These are phyloP conservation scores for Eublepharis macularius DNA, from an alignment of 2,113 vertebrate genomes.

Conservation along the genomic window DNA sequence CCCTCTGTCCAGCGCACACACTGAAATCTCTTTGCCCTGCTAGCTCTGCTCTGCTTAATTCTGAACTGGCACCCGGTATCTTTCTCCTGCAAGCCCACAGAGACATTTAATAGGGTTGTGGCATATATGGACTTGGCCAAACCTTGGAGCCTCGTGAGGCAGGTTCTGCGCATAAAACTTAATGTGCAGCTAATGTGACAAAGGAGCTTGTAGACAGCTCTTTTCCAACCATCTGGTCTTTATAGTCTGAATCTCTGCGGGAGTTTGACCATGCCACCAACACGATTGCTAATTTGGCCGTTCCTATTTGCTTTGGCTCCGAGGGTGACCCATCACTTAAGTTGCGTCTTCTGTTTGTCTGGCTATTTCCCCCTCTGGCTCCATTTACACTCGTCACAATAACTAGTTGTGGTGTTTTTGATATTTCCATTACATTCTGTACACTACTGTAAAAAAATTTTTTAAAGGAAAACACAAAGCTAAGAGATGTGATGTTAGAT, in stretches of 20 bases:
- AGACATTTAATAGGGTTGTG: neutral
- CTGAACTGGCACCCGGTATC: neutral
- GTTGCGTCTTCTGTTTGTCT: neutral
- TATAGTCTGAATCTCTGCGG: neutral
- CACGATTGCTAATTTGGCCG: neutral
- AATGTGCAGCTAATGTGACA: neutral
- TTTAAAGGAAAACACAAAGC: neutral
- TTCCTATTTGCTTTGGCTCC: neutral
- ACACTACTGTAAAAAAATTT: accelerated
- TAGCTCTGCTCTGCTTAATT: neutral
- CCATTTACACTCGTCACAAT: neutral
- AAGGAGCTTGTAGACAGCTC: neutral
- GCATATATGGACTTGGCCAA: neutral
- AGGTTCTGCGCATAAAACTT: neutral
- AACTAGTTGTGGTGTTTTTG: neutral
- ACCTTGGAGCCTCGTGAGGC: neutral
- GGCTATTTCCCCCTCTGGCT: neutral
- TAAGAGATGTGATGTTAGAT: accelerated
- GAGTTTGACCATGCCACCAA: neutral
- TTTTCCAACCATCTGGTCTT: neutral
- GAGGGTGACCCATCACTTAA: neutral
- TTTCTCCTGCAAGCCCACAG: neutral
- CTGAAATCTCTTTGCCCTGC: neutral
- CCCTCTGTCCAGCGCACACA: neutral
- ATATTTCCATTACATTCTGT: neutral